Conservation (phyloP, 1,140 invertebrate species). For the Neuroterus valhalla region DNA sequence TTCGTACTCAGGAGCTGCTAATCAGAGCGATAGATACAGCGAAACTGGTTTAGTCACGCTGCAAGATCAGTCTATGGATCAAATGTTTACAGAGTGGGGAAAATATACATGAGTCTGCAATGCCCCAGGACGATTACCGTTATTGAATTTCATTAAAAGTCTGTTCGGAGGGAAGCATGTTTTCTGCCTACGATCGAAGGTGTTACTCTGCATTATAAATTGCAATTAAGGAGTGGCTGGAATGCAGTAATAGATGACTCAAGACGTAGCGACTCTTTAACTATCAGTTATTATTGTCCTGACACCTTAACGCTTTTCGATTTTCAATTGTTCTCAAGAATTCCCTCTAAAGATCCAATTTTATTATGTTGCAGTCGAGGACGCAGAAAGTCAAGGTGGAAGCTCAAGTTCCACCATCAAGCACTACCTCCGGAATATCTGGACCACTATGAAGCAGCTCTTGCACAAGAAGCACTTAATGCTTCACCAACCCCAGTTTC, state of each 20-base stretch:
- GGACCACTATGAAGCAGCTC: slow-evolving; percentile 85
- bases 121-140: slow-evolving; percentile 55
- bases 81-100: not conserved
- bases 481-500: slow-evolving; percentile 40
- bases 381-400: slow-evolving; percentile 82
- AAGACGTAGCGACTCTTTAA: not conserved
- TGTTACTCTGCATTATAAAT: slow-evolving; percentile 46
- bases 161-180: slow-evolving; percentile 35
- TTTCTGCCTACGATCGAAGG: slow-evolving; percentile 48
- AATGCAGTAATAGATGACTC: slow-evolving; percentile 52
- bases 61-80: slow-evolving; percentile 16
- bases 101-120: slow-evolving; percentile 43
- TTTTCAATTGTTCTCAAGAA: not conserved
- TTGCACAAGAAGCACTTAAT: slow-evolving; percentile 75
- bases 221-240: slow-evolving; percentile 57
- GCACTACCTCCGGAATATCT: slow-evolving; percentile 86
- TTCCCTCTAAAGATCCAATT: slow-evolving; percentile 13
- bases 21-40: slow-evolving; percentile 28
- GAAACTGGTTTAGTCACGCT: slow-evolving; percentile 54
- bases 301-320: slow-evolving; percentile 6
- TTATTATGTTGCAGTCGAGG: slow-evolving; percentile 71
- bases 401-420: slow-evolving; percentile 88
- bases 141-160: slow-evolving; percentile 60
- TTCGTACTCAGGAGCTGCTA: not conserved
- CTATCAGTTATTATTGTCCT: slow-evolving; percentile 1